Conservation (phyloP, 1,140 invertebrate species). For the Tribolium madens region DNA sequence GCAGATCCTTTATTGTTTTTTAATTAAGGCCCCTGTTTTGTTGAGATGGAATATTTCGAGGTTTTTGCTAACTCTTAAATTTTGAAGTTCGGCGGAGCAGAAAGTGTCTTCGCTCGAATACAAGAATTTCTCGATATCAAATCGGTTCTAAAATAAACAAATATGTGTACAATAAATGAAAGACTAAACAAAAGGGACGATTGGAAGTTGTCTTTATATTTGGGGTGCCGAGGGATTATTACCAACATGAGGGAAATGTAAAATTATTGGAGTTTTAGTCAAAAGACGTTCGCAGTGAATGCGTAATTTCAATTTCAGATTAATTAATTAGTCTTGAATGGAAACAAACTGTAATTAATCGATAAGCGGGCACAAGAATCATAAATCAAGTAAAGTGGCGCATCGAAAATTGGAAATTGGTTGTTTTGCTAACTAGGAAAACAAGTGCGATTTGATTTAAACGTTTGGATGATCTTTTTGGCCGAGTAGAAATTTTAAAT, state of each 20-base stretch:
- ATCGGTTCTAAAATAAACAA: background rate
- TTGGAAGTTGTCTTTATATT: background rate
- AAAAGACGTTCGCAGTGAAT: conserved; percentile 5
- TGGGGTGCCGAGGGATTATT: background rate
- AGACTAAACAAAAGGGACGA: conserved; percentile 3
- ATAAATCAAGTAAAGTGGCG: conserved; percentile 44
- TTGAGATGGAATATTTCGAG: background rate
- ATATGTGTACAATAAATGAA: background rate
- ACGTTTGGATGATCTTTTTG: conserved; percentile 32
- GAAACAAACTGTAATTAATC: conserved; percentile 42
- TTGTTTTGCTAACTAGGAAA: conserved; percentile 42
- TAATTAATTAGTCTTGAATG: conserved; percentile 39
- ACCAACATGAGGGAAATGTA: background rate
- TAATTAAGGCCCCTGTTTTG: no score
- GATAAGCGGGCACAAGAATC: conserved; percentile 39
- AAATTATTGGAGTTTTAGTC: background rate
- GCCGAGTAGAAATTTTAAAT: background rate
- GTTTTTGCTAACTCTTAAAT: conserved; percentile 2
- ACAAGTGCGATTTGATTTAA: conserved; percentile 38
- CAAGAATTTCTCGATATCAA: conserved; percentile 1
- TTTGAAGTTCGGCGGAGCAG: background rate
- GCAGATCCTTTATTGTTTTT: no score
- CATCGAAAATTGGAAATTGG: conserved; percentile 43
- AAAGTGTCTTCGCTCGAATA: background rate
- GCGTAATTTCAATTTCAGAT: conserved; percentile 30